A percentile compares a stretch with the other conserved stretches of the same genome.
Conservation (phyloP, 1,140 invertebrate species). For the Drosophila elegans region DNA sequence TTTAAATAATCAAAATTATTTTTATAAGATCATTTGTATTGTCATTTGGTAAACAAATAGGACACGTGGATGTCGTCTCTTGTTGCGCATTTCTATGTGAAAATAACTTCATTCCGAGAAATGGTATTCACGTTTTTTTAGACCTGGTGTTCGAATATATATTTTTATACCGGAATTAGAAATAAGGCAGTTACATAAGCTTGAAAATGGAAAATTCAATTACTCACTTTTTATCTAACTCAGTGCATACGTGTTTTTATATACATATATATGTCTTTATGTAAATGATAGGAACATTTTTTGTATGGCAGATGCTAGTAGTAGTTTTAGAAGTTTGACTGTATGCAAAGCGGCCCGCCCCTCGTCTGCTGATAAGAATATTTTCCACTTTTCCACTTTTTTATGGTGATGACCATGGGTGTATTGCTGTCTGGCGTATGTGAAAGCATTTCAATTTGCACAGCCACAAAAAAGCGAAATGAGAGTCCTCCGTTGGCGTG, state of each 20-base stretch:
- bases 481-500: constrained; percentile 38
- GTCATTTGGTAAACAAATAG: too few relatives aligned
- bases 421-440: constrained; percentile 39
- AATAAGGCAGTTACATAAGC: background rate
- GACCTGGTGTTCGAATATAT: too few relatives aligned
- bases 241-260: too few relatives aligned
- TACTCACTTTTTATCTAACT: constrained; percentile 1
- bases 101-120: background rate
- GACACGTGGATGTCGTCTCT: too few relatives aligned
- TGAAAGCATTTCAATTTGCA: constrained; percentile 56
- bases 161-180: too few relatives aligned
- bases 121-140: background rate
- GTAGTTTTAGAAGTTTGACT: constrained; percentile 9
- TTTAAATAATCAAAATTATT: too few relatives aligned
- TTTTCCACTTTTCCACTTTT: constrained; percentile 42
- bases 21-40: too few relatives aligned
- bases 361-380: constrained; percentile 29
- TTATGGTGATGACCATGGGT: constrained; percentile 40
- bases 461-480: constrained; percentile 25
- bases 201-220: background rate
- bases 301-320: background rate
- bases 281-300: background rate
- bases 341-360: constrained; percentile 22
- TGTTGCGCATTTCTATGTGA: too few relatives aligned
- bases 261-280: background rate